Evolutionary conservation across 2,888 invertebrate genomes (phyloP).

Genomic region (Rhopalosiphum nymphaeae): DNA sequence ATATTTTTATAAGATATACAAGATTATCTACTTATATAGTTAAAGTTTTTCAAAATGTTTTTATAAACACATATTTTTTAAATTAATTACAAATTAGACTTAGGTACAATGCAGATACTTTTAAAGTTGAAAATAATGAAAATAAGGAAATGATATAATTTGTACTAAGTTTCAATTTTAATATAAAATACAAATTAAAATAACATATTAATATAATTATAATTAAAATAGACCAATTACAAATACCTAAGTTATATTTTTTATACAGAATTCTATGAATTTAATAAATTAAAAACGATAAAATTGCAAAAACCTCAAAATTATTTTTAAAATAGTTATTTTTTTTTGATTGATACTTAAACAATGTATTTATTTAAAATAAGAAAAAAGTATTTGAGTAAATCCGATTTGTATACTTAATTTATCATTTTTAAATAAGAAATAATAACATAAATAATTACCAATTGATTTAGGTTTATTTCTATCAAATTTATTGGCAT

Average conservation of each 20-base stretch:
- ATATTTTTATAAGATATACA: not conserved
- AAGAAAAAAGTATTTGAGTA: not conserved
- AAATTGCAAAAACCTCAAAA: not conserved
- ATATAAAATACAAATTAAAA: not conserved
- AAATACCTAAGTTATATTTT: not conserved
- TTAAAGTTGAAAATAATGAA: not conserved
- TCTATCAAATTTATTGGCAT: constrained; percentile 91
- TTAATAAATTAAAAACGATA: not conserved
- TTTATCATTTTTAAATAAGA: not conserved
- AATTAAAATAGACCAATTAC: no score
- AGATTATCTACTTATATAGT: not conserved
- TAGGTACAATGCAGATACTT: not conserved
- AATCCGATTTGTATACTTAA: not conserved
- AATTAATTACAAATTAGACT: not conserved
- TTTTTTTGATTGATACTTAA: no score
- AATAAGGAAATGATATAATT: not conserved
- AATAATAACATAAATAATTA: constrained; percentile 68
- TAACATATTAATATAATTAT: no score
- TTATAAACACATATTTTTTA: not conserved
- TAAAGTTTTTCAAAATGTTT: not conserved
- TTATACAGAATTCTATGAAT: not conserved
- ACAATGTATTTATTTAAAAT: not conserved
- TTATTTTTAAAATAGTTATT: not conserved
- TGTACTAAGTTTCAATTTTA: not conserved
- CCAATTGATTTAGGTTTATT: constrained; percentile 86